Evolutionary conservation across 1,140 invertebrate genomes (phyloP), one percentile per base, ranked within the genome.

Genomic region (Drosophila watanabei): DNA sequence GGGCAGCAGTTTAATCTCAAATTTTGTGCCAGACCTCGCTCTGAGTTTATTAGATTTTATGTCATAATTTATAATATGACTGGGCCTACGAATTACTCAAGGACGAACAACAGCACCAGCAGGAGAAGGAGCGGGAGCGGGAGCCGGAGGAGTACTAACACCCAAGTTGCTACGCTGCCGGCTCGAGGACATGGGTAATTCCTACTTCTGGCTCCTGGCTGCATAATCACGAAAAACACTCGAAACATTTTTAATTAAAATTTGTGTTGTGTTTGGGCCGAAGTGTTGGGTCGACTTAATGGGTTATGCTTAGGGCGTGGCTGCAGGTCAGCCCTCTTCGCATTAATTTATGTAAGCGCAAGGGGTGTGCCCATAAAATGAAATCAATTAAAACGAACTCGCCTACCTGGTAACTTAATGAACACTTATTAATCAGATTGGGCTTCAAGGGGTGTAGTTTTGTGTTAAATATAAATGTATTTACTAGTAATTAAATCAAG

Each of bases 231-330:
- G 65, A 89, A 83, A 77, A 78, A 71, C 66, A 64, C 75, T 81
- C 70, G 66, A 88, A 85, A 83, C 75, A 88, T 90, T 72, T 90
- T 79, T 89, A 89, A 89, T 89, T 89, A 90, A 89, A 89, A 90
- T 85, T 90, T 79, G 81, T 75, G 78, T 81, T 75, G 75, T 75
- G 69, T 61, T 81, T 76, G 77, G 78, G 54, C 59, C 62, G 51
- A 80, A 80, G 77, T 75, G 64, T 84, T 68, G 57, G 61, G 28
- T 52, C 60, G 41, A 49, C 69, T 54, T 43, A 72, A 72, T 71
- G 60, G 62, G 52, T 41, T 45, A 49, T 18, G 39, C 66, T 70
- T 51, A 82, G 82, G 79, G 73, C 69, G 82, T 56, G 73, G 52
- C 59, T 35, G 37, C 66, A 59, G 56, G 71, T 60, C 39, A 32